Conservation (phyloP, 2,797 vertebrate species). For the Ctenosaura bakeri region DNA sequence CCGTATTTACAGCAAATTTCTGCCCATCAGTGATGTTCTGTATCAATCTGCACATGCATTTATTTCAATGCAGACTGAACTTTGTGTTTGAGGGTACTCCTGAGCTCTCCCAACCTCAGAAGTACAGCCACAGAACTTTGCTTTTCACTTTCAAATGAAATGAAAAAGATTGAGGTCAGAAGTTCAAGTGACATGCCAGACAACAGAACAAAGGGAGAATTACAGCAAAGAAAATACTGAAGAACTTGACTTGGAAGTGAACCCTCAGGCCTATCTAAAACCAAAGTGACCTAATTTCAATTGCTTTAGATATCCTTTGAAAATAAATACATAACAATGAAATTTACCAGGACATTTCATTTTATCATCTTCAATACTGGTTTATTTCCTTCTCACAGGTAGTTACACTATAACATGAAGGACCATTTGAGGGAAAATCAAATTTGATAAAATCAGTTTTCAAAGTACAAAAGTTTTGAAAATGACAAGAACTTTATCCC, state of each 20-base stretch:
- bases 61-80: not conserved
- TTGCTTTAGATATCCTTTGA: not conserved
- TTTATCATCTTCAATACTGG: not conserved
- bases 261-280: too few species aligned
- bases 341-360: not conserved
- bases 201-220: not conserved
- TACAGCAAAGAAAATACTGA: not conserved
- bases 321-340: not conserved
- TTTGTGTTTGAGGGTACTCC: not conserved
- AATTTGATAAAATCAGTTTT: constrained; percentile 26
- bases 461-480: not conserved
- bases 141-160: not conserved
- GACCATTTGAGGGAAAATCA: not conserved
- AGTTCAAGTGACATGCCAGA: not conserved
- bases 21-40: not conserved
- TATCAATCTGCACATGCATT: not conserved
- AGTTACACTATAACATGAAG: not conserved
- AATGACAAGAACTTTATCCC: not conserved
- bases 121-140: not conserved
- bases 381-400: too few species aligned
- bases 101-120: not conserved
- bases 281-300: not conserved
- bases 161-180: not conserved
- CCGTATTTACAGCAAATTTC: not conserved
- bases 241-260: not conserved